Conservation (phyloP, 2,797 vertebrate genomes). For the Otus scops region DNA sequence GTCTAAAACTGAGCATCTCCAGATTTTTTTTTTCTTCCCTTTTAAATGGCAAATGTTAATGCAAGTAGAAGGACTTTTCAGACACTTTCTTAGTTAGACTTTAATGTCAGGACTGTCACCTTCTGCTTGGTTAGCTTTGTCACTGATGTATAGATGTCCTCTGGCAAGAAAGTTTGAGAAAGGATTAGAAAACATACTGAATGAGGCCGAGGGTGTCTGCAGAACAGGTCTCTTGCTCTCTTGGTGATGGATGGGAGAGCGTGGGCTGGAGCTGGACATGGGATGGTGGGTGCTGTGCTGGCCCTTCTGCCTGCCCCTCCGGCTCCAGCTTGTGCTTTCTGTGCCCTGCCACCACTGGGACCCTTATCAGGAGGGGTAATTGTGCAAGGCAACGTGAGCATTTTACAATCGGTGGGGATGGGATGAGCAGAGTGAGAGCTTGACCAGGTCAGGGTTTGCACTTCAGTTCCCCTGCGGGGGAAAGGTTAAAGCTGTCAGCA, state of each 20-base stretch:
- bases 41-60: background rate
- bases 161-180: background rate
- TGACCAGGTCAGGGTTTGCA: conserved; percentile 19
- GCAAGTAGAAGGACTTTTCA: conserved; percentile 8
- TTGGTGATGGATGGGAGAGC: background rate
- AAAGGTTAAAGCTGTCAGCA: conserved; percentile 8
- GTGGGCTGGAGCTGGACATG: background rate
- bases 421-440: background rate
- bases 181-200: background rate
- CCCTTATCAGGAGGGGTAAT: background rate
- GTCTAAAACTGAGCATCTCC: conserved; percentile 27
- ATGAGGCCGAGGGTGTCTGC: background rate
- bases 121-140: background rate
- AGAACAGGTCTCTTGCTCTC: background rate
- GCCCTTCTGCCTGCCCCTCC: background rate
- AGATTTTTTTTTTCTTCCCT: background rate
- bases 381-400: fast-evolving
- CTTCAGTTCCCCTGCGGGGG: background rate
- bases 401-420: background rate
- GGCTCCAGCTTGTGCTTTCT: background rate
- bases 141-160: background rate
- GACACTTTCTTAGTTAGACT: background rate
- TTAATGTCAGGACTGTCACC: background rate
- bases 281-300: background rate
- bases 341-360: background rate